Base-by-base conservation (phyloP, 2,797 vertebrate species). In the Hybognathus amarus region DNA sequence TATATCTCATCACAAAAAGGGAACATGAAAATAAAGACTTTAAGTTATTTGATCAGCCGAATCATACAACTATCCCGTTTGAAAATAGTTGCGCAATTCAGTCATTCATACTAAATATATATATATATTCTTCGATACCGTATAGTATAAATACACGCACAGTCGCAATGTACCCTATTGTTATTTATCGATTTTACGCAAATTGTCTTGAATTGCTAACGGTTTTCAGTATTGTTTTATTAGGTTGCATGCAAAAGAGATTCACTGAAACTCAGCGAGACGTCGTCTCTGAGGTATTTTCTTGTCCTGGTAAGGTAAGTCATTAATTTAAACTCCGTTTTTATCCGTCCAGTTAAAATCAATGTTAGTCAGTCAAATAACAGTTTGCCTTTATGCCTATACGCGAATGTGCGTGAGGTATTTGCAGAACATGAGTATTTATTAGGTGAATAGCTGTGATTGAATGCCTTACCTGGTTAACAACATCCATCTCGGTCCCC, bases 401-500 rank as follows among this genome's bases (percentile, higher is more conserved):
- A 40, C 3, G 6, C 33, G 7, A 80, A 40, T 27, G 27, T 47
- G 42, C 24, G 18, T 6, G 3, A 5, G 42, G 59, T 12, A 36
- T 56, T 82, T 54, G 13, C 40, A 5, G 11, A 7, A 15, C 13
- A 40, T 9, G 27, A 24, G 59, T 47, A 47, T 59, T 42, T 30
- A 74, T 56, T 45, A 52, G 50, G 61, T 6, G 50, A 79, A 77
- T 63, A 86, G 24, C 30, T 70, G 81, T 30, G 52, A 73, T 66
- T 45, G 67, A 82, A 59, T 85, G 63, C 59, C 89, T 82, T 91
- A 92, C 91, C 91, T 92, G 85, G 71, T 92, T 90, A 82, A 87
- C 91, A 86, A 89, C 88, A 89, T 93, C 92, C 92, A 93, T 93
- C 88, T 89, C 90, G 87, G 84, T 50, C 85, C 87, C 90, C 88